phyloP scores from a whole-genome alignment of 2,113 vertebrate genomes.

The Semnornis frantzii region DNA sequence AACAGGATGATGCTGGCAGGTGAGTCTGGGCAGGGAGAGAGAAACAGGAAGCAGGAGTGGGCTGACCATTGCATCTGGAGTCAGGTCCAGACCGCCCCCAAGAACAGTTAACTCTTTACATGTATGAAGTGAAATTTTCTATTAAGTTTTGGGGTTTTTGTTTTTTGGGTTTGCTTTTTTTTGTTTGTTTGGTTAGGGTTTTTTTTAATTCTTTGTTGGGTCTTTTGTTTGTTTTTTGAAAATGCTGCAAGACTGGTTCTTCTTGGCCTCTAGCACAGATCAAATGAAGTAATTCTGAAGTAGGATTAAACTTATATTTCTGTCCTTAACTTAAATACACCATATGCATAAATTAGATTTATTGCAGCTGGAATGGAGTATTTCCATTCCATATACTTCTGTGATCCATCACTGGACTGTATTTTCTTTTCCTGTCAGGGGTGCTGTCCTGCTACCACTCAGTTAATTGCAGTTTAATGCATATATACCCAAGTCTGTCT shows the following conservation, averaged over 20 bases:
- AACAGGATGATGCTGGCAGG: too few relatives aligned
- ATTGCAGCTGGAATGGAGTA: not conserved
- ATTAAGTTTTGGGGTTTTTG: not conserved
- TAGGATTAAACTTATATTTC: not conserved
- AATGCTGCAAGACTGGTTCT: not conserved
- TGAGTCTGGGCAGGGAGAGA: too few relatives aligned
- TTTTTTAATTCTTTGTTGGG: not conserved
- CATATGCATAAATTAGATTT: not conserved
- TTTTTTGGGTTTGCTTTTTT: not conserved
- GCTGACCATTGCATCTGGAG: too few relatives aligned
- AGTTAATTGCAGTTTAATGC: not conserved
- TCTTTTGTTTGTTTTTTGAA: not conserved
- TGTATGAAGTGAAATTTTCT: not conserved
- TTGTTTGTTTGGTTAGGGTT: not conserved
- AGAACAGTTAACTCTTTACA: too few relatives aligned
- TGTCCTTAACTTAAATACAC: not conserved
- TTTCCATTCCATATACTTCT: not conserved
- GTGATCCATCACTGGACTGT: not conserved
- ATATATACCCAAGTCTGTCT: not conserved
- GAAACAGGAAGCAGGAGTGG: too few relatives aligned
- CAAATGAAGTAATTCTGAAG: not conserved
- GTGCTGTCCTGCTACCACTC: not conserved
- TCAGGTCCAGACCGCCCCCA: too few relatives aligned
- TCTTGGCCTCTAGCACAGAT: not conserved
- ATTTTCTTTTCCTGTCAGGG: not conserved